Percentiles rank a stretch among this genome's conserved stretches.
Conservation (phyloP, 2,888 invertebrate species). For the Chironomus tentans region DNA sequence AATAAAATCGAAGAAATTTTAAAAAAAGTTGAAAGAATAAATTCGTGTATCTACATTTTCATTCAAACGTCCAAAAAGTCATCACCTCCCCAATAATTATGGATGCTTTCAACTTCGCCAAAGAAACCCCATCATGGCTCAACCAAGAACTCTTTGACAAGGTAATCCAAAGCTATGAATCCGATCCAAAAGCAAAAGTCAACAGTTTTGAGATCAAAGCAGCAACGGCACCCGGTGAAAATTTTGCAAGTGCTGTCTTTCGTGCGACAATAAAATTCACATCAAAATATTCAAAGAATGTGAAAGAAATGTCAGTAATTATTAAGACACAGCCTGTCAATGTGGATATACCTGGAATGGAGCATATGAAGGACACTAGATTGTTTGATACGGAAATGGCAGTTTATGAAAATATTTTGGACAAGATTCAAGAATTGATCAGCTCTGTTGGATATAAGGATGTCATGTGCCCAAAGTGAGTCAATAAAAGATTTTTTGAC, state of each 20-base stretch:
- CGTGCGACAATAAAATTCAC: background rate
- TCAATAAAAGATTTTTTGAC: no score
- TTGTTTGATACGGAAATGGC: background rate
- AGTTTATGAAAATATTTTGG: background rate
- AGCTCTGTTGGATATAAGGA: background rate
- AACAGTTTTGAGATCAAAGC: background rate
- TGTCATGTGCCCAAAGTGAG: background rate
- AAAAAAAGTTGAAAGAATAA: no score
- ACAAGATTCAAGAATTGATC: background rate
- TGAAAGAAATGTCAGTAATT: background rate
- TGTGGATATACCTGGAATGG: background rate
- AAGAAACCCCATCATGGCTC: background rate
- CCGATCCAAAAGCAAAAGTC: background rate
- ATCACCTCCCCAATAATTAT: no score
- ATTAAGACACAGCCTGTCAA: background rate
- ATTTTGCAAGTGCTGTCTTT: conserved; percentile 2
- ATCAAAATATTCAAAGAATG: background rate
- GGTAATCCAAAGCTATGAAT: background rate
- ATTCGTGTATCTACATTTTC: no score
- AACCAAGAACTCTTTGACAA: background rate
- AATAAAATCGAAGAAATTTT: no score
- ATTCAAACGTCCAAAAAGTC: no score
- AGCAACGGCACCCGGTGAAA: background rate
- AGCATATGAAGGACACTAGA: background rate
- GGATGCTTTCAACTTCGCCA: no score